phyloP scores from a whole-genome alignment of 2,888 invertebrate species.

The Melanophora roralis region DNA sequence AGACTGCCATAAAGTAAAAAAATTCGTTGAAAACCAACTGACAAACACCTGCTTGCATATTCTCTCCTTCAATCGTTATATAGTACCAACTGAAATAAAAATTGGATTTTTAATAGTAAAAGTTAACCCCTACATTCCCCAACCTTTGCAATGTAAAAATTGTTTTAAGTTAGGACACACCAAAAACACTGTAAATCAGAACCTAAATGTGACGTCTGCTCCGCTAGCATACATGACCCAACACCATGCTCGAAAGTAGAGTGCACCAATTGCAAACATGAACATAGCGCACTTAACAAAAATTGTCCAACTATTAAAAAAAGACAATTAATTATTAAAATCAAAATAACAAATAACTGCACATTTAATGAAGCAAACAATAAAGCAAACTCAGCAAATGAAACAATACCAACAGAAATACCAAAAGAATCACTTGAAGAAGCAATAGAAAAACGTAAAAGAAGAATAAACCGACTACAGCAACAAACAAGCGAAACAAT shows the following conservation, averaged over 20 bases:
- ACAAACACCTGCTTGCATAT: slow-evolving; percentile 27
- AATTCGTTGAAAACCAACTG: background rate
- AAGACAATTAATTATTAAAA: slow-evolving; percentile 33
- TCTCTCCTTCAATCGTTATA: background rate
- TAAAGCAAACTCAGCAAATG: background rate
- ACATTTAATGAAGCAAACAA: slow-evolving; percentile 1
- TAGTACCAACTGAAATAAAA: background rate
- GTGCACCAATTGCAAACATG: background rate
- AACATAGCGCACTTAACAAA: no score
- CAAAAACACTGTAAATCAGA: slow-evolving; percentile 27
- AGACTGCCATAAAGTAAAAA: slow-evolving; percentile 16
- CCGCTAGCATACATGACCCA: slow-evolving; percentile 10
- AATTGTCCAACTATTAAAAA: slow-evolving; percentile 31
- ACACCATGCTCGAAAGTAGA: slow-evolving; percentile 22
- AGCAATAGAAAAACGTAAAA: background rate
- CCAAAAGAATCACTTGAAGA: background rate
- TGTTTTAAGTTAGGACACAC: slow-evolving; percentile 42
- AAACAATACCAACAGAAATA: background rate
- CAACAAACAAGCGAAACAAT: no score
- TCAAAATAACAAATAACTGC: slow-evolving; percentile 23
- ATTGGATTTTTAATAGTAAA: background rate
- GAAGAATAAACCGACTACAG: background rate
- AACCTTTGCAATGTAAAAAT: background rate
- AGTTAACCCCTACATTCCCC: background rate
- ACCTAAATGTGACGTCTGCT: slow-evolving; percentile 20